Conservation (phyloP, 2,888 invertebrate species). For the Drosophila melanosoma region DNA sequence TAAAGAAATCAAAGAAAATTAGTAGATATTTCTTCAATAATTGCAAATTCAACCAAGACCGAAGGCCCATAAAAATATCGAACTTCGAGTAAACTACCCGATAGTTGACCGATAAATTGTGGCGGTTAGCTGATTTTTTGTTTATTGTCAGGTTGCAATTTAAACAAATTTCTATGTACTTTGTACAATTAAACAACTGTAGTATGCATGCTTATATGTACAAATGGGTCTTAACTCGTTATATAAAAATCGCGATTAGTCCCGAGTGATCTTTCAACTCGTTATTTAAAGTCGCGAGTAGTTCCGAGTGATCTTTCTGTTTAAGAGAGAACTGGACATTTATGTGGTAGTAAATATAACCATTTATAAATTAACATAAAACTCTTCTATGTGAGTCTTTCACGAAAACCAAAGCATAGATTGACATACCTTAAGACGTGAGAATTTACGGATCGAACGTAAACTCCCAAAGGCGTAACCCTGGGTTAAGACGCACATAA, state of each 20-base stretch:
- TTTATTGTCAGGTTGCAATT: neutral
- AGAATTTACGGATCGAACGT: constrained; percentile 1
- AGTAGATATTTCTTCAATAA: neutral
- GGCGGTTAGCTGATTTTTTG: constrained; percentile 29
- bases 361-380: neutral
- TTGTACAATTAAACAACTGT: neutral
- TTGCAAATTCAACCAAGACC: constrained; percentile 21
- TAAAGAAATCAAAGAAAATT: neutral
- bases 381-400: neutral
- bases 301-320: neutral
- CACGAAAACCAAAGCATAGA: neutral
- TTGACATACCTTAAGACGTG: neutral
- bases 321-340: neutral
- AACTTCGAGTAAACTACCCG: constrained; percentile 35
- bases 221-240: neutral
- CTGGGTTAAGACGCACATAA: constrained; percentile 67
- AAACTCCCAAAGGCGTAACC: constrained; percentile 52
- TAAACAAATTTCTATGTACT: neutral
- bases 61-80: constrained; percentile 10
- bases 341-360: neutral
- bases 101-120: constrained; percentile 35
- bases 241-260: neutral
- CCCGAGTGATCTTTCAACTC: neutral
- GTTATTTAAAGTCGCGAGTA: neutral
- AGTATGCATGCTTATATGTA: neutral